Evolutionary conservation across 2,113 vertebrate genomes (phyloP), one percentile per base, ranked within the genome.

Genomic region (Physeter macrocephalus): DNA sequence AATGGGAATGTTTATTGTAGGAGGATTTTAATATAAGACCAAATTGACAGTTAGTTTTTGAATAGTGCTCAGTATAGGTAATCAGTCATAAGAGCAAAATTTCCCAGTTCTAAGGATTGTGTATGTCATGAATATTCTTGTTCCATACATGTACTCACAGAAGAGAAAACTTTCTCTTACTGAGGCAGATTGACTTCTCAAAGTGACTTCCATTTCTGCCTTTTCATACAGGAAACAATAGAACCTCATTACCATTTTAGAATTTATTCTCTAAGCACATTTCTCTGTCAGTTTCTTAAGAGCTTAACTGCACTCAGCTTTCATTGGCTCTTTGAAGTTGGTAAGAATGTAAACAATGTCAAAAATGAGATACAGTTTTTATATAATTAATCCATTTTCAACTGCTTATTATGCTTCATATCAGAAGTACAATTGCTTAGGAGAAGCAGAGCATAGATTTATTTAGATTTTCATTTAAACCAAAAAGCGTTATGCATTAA

Each of bases 231-330:
- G 75, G 41, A 92, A 39, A 36, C 62, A 94, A 43, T 31, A 93
- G 71, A 4, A 69, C 72, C 69, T 97, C 92, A 94, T 97, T 96
- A 61, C 80, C n/a, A 36, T 89, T 89, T 88, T 85, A 41, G 46
- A 96, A 95, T 97, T 95, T 82, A 84, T 92, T 84, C 62, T 49
- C 34, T 74, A 67, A 96, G 88, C 71, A 54, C 82, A 62, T 75
- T 77, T 97, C 80, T 88, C 43, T 86, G 88, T 84, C 88, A 93
- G 27, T 84, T 95, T 81, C 77, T 74, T 57, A 64, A n/a, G 41
- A 78, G 61, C 39, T 39, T 25, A 81, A 81, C 10, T 86, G 59
- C 62, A 13, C 13, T 93, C 81, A 96, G 25, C 59, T 52, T 59
- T 95, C 80, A 92, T 90, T 85, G 87, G 9, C 67, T 75, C 52